Percentiles rank a stretch among this genome's conserved stretches.
Conservation (phyloP, 2,113 vertebrate species). For the Saguinus imperator region DNA sequence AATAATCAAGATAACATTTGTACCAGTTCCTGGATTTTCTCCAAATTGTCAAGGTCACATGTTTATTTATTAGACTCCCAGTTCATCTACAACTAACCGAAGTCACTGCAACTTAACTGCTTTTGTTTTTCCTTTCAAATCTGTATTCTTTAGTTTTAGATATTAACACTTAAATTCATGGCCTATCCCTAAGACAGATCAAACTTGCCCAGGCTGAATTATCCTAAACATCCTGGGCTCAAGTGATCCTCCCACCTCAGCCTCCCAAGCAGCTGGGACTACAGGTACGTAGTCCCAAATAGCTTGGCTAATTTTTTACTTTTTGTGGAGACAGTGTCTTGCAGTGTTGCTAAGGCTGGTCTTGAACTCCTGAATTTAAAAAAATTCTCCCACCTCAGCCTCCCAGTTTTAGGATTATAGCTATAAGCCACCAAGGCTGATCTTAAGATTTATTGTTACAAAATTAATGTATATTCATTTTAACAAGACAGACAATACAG, state of each 20-base stretch:
- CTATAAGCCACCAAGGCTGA: too few relatives aligned
- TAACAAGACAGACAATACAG: constrained; percentile 9
- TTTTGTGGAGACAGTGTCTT: too few relatives aligned
- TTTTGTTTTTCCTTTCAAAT: neutral
- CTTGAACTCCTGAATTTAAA: too few relatives aligned
- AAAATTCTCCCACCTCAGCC: too few relatives aligned
- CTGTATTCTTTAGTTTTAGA: neutral
- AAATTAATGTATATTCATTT: constrained; percentile 13
- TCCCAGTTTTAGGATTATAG: too few relatives aligned
- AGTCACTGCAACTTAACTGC: neutral
- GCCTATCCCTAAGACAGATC: neutral
- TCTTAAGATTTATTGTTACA: neutral
- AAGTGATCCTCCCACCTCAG: too few relatives aligned
- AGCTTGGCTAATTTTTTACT: too few relatives aligned
- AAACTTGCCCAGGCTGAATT: neutral
- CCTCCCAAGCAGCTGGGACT: too few relatives aligned
- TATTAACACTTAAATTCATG: neutral
- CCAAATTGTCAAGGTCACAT: neutral
- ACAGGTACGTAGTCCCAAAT: too few relatives aligned
- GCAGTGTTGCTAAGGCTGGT: too few relatives aligned
- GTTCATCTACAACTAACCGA: neutral
- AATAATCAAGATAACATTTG: neutral
- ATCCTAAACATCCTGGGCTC: neutral
- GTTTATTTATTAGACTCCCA: neutral
- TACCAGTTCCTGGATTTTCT: constrained; percentile 20